Conservation (phyloP, 2,113 vertebrate species). For the Litocranius walleri region DNA sequence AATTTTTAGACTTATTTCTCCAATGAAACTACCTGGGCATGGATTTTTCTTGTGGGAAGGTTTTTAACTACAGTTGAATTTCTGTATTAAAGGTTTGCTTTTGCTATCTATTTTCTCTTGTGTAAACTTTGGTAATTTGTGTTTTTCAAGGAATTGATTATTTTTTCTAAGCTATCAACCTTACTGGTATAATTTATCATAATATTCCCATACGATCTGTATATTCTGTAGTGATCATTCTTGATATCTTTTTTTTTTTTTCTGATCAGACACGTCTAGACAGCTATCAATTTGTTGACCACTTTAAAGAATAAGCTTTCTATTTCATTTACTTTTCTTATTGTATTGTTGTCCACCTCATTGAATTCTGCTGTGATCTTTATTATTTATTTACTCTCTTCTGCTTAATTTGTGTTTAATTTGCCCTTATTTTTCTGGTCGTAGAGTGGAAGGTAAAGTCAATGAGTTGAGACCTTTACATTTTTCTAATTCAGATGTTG, state of each 20-base stretch:
- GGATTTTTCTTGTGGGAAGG: not conserved
- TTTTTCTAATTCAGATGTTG: not conserved
- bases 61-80: constrained; percentile 10
- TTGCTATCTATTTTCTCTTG: not conserved
- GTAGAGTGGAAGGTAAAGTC: not conserved
- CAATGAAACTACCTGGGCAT: not conserved
- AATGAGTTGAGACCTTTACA: not conserved
- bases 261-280: not conserved
- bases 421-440: not conserved
- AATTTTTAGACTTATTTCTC: not conserved
- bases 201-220: not conserved
- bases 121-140: not conserved
- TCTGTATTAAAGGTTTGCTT: not conserved
- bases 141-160: not conserved
- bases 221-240: not conserved
- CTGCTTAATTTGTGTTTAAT: not conserved
- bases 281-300: not conserved
- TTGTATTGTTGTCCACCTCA: not conserved
- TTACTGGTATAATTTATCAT: not conserved
- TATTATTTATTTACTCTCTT: not conserved
- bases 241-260: not conserved
- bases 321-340: not conserved
- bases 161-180: not conserved
- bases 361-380: not conserved
- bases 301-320: not conserved